Evolutionary conservation across 1,140 invertebrate genomes (phyloP).

Genomic region (Trachymyrmex septentrionalis): DNA sequence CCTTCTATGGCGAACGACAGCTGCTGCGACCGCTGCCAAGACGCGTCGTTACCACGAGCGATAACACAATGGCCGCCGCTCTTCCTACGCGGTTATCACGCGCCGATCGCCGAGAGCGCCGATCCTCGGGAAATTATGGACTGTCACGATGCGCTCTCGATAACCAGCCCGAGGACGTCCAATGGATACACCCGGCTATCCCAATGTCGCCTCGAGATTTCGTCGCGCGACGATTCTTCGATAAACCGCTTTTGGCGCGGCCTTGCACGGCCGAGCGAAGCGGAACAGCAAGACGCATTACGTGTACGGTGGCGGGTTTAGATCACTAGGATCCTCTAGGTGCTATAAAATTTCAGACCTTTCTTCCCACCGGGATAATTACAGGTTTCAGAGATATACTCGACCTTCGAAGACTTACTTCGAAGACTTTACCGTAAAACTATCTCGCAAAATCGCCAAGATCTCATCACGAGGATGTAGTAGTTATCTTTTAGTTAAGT

Average conservation of each 20-base stretch:
- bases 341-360: constrained; percentile 1
- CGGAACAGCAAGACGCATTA: constrained; percentile 9
- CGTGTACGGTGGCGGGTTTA: constrained; percentile 11
- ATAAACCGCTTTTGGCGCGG: constrained; percentile 56
- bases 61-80: constrained; percentile 72
- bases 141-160: constrained; percentile 70
- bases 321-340: not conserved
- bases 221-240: constrained; percentile 63
- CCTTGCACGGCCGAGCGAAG: constrained; percentile 31
- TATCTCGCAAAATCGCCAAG: not conserved
- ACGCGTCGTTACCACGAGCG: constrained; percentile 73
- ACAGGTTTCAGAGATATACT: not conserved
- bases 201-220: constrained; percentile 52
- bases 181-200: constrained; percentile 44
- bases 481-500: not conserved
- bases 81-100: constrained; percentile 73
- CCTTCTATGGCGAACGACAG: constrained; percentile 64
- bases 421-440: not conserved
- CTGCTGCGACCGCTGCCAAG: constrained; percentile 69
- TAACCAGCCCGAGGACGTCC: constrained; percentile 65
- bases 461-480: not conserved
- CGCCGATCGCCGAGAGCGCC: constrained; percentile 62
- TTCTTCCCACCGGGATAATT: not conserved
- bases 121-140: constrained; percentile 74
- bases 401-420: too few species aligned